Base-by-base conservation (phyloP, 2,888 invertebrate species). In the Caenorhabditis plicata region DNA sequence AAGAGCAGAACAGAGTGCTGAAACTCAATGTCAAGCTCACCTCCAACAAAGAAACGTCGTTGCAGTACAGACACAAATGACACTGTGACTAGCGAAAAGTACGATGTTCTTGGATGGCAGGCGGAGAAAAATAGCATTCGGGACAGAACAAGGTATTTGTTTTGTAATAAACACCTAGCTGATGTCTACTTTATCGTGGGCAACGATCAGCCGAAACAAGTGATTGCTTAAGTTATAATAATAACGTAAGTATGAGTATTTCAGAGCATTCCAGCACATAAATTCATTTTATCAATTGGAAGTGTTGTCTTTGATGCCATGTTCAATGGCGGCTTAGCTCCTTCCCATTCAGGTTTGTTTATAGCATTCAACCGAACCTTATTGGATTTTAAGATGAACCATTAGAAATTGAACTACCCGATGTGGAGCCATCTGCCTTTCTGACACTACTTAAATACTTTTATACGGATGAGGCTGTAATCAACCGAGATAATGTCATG, bases 251-350 rank as follows among this genome's bases (percentile, higher is more conserved):
- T n/a, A n/a, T n/a, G n/a, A n/a, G n/a, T n/a, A n/a, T n/a, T n/a
- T n/a, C n/a, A n/a, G 64, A 40, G 68, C 46, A 88, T 90, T 61
- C 89, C 89, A 1, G 90, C 90, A 0, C 89, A 89, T 74, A 88
- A 82, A 81, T 88, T 90, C 76, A 88, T 91, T 0, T 81, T 91
- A 29, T 88, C 89, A 0, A 88, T 89, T 8, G 90, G 90, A 1
- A 89, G 89, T 77, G 89, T 89, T 0, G 90, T 91, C 2, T 91
- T 91, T 80, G 90, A 90, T 81, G 89, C 89, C 7, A 88, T 90
- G 88, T 90, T 91, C 77, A 89, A 89, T 78, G 89, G 90, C 26
- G 87, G 87, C 13, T 43, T 70, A 2, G 64, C 72, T 13, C 69
- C 68, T 1, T 47, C 60, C 8, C 60, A 54, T 40, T 45, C 49